phyloP scores from a whole-genome alignment of 2,113 vertebrate species.

The Galeopterus variegatus region DNA sequence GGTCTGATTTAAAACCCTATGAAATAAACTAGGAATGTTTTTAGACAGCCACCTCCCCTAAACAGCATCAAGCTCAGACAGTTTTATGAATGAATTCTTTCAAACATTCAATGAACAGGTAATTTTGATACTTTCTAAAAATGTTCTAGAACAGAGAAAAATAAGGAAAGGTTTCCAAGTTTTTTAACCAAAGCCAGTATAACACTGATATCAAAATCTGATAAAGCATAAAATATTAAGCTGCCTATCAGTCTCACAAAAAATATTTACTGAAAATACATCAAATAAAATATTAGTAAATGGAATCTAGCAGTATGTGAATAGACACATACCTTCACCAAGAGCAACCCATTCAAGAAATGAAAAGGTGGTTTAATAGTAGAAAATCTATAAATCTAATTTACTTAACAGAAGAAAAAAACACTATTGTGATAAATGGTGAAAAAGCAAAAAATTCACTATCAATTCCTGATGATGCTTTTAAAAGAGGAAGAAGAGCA shows the following conservation, averaged over 20 bases:
- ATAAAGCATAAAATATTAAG: slow-evolving; percentile 31
- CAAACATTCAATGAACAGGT: slow-evolving; percentile 8
- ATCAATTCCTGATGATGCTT: not conserved
- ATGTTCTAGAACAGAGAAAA: slow-evolving; percentile 43
- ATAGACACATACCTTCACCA: not conserved
- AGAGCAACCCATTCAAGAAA: not conserved
- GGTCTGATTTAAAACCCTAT: not conserved
- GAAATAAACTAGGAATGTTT: not conserved
- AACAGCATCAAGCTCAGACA: not conserved
- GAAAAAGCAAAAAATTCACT: not conserved
- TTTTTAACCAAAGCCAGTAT: not conserved
- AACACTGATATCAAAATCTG: not conserved
- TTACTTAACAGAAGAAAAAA: slow-evolving; percentile 19
- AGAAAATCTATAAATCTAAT: slow-evolving; percentile 10
- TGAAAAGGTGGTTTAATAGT: not conserved
- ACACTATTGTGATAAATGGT: not conserved
- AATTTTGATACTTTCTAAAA: slow-evolving; percentile 50
- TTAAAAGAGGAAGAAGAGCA: not conserved
- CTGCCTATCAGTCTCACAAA: not conserved
- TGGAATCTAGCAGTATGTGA: not conserved
- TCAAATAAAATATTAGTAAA: slow-evolving; percentile 40
- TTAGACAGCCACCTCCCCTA: not conserved
- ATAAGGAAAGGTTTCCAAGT: not conserved
- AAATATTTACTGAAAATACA: slow-evolving; percentile 49
- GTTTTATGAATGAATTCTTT: slow-evolving; percentile 31